Evolutionary conservation across 2,888 invertebrate species (phyloP).

Genomic region (Sceliomorpha sp.): DNA sequence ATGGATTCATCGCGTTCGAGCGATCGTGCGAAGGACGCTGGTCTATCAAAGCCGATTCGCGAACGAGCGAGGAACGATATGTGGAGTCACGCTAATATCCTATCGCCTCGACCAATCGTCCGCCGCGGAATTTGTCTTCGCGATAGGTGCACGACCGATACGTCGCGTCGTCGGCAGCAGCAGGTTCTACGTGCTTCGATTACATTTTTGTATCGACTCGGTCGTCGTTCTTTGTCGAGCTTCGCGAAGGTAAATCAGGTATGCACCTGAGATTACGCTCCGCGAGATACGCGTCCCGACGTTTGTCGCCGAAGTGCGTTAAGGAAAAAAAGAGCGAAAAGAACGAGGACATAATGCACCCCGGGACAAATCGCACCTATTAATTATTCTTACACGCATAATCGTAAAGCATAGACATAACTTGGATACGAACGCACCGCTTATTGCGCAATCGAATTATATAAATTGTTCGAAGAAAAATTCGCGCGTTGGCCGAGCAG

Average conservation of each 20-base stretch:
- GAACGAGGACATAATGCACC: no score
- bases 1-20: slow-evolving; percentile 4
- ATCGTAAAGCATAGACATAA: no score
- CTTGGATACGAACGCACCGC: no score
- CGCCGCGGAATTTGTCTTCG: slow-evolving; percentile 44
- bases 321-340: no score
- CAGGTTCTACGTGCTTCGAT: slow-evolving; percentile 56
- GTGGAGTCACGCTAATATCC: slow-evolving; percentile 43
- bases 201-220: slow-evolving; percentile 57
- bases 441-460: no score
- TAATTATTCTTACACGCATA: no score
- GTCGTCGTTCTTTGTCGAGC: slow-evolving; percentile 34
- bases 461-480: no score
- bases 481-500: no score
- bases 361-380: no score
- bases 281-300: slow-evolving; percentile 14
- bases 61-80: slow-evolving; percentile 31
- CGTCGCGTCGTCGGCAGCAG: slow-evolving; percentile 14
- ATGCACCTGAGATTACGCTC: slow-evolving; percentile 34
- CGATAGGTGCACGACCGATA: slow-evolving; percentile 34
- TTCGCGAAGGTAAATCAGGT: slow-evolving; percentile 17
- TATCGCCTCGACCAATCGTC: slow-evolving; percentile 39
- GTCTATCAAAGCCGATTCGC: slow-evolving; percentile 24
- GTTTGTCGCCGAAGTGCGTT: no score
- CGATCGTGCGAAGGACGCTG: slow-evolving; percentile 29